Evolutionary conservation across 1,140 invertebrate species (phyloP), one percentile per base, ranked within the genome.

Genomic region (Coelopa frigida): DNA sequence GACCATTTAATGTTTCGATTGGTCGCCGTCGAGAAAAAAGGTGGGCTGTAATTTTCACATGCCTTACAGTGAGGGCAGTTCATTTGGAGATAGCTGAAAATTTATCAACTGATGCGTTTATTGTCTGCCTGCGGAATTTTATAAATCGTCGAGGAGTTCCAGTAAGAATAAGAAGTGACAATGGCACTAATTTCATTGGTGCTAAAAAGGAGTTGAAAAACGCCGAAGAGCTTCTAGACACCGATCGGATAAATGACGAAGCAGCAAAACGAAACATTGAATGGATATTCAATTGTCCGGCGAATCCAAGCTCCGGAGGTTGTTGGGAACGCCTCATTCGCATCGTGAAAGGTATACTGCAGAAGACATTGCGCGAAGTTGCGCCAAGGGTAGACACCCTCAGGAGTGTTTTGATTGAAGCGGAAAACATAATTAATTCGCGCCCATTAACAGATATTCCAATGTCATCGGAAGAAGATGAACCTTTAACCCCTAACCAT

Each of bases 151-250:
- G 57, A 8, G 57, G 59, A 8, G 41, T 48, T 27, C 57, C 57
- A 5, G 23, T 32, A 0, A 33, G 38, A 2, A 52, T 73, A 0
- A 58, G 56, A 38, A 51, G 48, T 18, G 71, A 72, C 49, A 62
- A 63, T 45, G 70, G 58, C 0, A 67, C 58, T 1, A 71, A 67
- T 46, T 70, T 71, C 41, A 36, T 58, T 6, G 59, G 57, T 4
- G 59, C 59, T 17, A 50, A 61, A 40, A 46, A 45, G 1, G 48
- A 65, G 37, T 48, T 69, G 7, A 27, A 41, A 12, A 40, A 18
- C 12, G 46, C 49, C 7, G 12, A 33, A 27, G 17, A 20, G 5
- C 24, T 33, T 4, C 35, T 26, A n/a, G 42, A 42, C 24, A 14
- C 41, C 24, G 41, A 26, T 17, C 17, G 15, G 8, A 21, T 42